Evolutionary conservation across 2,113 vertebrate species (phyloP), one percentile per base, ranked within the genome.

Genomic region (Prolemur simus): DNA sequence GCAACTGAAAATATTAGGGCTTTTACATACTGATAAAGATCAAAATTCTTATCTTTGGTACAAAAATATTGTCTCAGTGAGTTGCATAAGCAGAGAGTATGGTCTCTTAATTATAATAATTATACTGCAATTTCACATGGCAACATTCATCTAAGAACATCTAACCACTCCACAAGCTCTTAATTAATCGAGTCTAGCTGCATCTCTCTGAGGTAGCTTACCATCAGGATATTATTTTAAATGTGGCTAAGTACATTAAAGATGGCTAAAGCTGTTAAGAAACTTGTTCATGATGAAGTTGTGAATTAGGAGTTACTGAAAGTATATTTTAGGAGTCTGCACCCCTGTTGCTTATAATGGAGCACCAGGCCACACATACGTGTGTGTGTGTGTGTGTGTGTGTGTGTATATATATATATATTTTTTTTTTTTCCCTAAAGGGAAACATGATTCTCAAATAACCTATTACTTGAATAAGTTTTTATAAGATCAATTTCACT

Each of bases 51-150:
- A 86, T 49, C 42, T 64, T 90, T 76, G 80, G 9, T 56, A 60
- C 8, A 21, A 76, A 96, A 85, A 25, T 76, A 73, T 93, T 91
- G 94, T 96, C 74, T 63, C 54, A 74, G 29, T 69, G 34, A 81
- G 29, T 78, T 95, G 15, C 20, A 68, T 84, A 93, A 91, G 17
- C 52, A 69, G 56, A 95, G 32, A 97, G 91, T 93, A 13, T 84
- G 18, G 69, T 81, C 8, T 91, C n/a, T 69, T 95, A 93, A 95
- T 96, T 96, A 93, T 45, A 96, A 47, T 86, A 88, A 96, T 83
- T 60, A 71, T 49, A 94, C 3, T n/a, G 54, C 37, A 80, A 39
- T 94, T 63, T 34, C 37, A 66, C 17, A 69, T 66, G 56, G 14
- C 37, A 81, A 14, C 68, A 83, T 90, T 96, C 81, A 69, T 92